These are phyloP conservation scores for Meloidogyne floridensis DNA, from an alignment of 1,140 invertebrate genomes.

Conservation along the genomic window DNA sequence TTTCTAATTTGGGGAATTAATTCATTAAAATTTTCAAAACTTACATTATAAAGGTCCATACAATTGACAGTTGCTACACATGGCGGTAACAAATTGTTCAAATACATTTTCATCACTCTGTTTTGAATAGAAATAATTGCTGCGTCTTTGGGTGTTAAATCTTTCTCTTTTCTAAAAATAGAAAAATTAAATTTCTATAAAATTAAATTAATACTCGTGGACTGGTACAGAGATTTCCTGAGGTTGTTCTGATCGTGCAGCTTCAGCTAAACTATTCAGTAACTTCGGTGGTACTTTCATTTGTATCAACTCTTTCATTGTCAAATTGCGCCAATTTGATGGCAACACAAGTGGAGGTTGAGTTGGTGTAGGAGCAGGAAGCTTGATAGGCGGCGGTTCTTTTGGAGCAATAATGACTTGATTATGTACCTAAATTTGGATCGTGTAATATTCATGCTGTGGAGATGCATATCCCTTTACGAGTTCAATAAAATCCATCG, in stretches of 20 bases:
- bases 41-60: conserved; percentile 14
- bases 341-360: neutral
- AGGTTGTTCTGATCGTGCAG: neutral
- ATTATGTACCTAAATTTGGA: neutral
- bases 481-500: too few species aligned
- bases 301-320: conserved; percentile 24
- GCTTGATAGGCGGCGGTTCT: conserved; percentile 1
- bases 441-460: neutral
- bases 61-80: conserved; percentile 16
- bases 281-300: neutral
- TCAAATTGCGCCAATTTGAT: conserved; percentile 22
- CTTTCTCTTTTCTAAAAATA: neutral
- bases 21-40: neutral
- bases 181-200: neutral
- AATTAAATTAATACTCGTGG: neutral
- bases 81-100: conserved; percentile 3
- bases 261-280: neutral
- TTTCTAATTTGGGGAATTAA: neutral
- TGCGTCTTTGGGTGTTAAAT: neutral
- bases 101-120: neutral
- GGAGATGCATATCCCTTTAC: too few species aligned
- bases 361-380: neutral
- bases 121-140: neutral
- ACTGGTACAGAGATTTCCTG: neutral
- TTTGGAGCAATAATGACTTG: neutral